Evolutionary conservation across 2,113 vertebrate genomes (phyloP), one percentile per base, ranked within the genome.

Genomic region (Spermophilus dauricus): DNA sequence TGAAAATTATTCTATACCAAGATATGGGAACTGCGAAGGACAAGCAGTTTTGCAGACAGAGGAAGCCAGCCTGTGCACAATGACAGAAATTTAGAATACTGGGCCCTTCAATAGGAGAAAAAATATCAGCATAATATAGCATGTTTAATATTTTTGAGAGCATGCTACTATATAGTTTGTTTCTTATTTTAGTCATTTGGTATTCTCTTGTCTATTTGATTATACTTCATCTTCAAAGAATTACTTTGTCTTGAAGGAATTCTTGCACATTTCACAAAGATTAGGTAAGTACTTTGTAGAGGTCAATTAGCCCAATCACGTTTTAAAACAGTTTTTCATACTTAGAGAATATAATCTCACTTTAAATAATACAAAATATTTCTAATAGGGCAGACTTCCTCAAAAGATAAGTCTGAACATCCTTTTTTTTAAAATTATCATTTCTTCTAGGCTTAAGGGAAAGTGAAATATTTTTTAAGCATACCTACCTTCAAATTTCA

Each of bases 201-300:
- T 12, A n/a, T 69, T 26, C 48, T 45, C 58, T 67, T 58, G 9
- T 53, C 53, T 92, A 28, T 51, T 92, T 58, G 10, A 94, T 89
- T 53, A 91, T 91, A 53, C 4, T 80, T 80, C 28, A 73, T 91
- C 84, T 96, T 91, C n/a, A 91, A 85, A 91, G 26, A 91, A 53
- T 91, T 30, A 7, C 58, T 86, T 93, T 82, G 26, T 84, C 6
- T 73, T 88, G 34, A 88, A 92, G 86, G 77, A 76, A 89, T 63
- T 78, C 34, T 78, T 92, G 12, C 37, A 88, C 2, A 82, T 83
- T 30, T 81, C 72, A 39, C 37, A 77, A 72, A 81, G 12, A 70
- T 4, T n/a, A 39, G 0, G 5, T 58, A 22, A 56, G 16, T 39
- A 34, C 3, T 78, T 69, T 65, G 67, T 9, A 13, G 67, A 4